Conservation (phyloP, 2,113 vertebrate species). For the Glaucomys volans region DNA sequence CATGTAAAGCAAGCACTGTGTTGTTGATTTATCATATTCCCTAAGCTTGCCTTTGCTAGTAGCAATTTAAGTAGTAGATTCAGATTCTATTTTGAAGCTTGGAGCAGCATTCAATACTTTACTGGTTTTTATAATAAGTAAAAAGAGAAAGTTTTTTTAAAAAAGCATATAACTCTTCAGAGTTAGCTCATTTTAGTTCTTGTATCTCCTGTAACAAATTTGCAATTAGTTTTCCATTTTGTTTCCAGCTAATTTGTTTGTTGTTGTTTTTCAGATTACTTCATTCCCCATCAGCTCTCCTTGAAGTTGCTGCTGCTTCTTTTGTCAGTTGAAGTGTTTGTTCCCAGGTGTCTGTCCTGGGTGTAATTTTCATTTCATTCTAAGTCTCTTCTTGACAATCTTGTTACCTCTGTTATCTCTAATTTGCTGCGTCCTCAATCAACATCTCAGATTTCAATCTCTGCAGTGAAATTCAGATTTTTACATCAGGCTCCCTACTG, state of each 20-base stretch:
- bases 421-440: not conserved
- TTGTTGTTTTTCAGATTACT: not conserved
- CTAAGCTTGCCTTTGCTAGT: not conserved
- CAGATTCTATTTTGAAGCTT: not conserved
- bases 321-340: not conserved
- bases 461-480: not conserved
- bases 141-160: not conserved
- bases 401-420: not conserved
- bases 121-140: not conserved
- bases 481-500: not conserved
- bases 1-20: not conserved
- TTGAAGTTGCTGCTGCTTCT: not conserved
- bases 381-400: not conserved
- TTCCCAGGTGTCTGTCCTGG: not conserved
- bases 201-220: not conserved
- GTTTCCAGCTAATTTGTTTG: not conserved
- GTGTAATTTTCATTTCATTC: not conserved
- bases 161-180: not conserved
- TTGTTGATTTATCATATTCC: conserved; percentile 5
- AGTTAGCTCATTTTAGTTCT: not conserved
- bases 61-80: not conserved
- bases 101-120: not conserved
- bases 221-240: not conserved
- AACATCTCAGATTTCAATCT: not conserved
- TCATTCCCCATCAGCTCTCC: not conserved